Conservation (phyloP, 2,888 invertebrate species). For the Nowickia ferox region DNA sequence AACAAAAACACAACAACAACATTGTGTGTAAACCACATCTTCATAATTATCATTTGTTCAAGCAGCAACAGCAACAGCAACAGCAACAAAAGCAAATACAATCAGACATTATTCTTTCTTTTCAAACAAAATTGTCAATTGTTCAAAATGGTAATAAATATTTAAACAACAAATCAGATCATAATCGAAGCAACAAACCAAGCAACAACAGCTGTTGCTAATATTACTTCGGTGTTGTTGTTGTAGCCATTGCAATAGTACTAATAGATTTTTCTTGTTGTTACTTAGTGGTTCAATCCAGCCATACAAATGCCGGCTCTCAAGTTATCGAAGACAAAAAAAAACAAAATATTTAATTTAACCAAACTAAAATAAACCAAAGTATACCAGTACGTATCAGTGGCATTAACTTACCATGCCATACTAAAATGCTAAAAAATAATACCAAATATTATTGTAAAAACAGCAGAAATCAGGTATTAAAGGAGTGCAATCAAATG, state of each 20-base stretch:
- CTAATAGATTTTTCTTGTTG: slow-evolving; percentile 41
- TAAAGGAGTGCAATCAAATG: slow-evolving; percentile 25
- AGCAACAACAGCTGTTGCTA: slow-evolving; percentile 48
- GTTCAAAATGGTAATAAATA: slow-evolving; percentile 81
- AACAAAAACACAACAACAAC: slow-evolving; percentile 22
- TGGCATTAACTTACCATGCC: slow-evolving; percentile 56
- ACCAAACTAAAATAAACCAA: slow-evolving; percentile 62
- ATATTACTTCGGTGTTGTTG: not conserved
- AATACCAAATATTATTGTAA: slow-evolving; percentile 37
- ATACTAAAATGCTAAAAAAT: slow-evolving; percentile 34
- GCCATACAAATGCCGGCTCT: slow-evolving; percentile 64
- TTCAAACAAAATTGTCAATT: slow-evolving; percentile 75
- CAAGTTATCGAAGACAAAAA: slow-evolving; percentile 32
- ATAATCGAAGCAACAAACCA: slow-evolving; percentile 52
- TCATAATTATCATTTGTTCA: slow-evolving; percentile 61
- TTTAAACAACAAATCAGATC: slow-evolving; percentile 76
- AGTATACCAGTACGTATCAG: slow-evolving; percentile 46
- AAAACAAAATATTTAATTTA: slow-evolving; percentile 30
- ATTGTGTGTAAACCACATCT: slow-evolving; percentile 55
- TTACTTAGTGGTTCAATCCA: slow-evolving; percentile 46
- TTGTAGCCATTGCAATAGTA: slow-evolving; percentile 33
- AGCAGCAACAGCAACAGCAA: slow-evolving; percentile 40
- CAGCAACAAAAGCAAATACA: slow-evolving; percentile 29
- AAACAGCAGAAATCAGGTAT: slow-evolving; percentile 17
- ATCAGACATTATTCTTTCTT: slow-evolving; percentile 65